A percentile compares a stretch with the other conserved stretches of the same genome.
phyloP scores from a whole-genome alignment of 1,140 invertebrate genomes.

The Drosophila sproati region DNA sequence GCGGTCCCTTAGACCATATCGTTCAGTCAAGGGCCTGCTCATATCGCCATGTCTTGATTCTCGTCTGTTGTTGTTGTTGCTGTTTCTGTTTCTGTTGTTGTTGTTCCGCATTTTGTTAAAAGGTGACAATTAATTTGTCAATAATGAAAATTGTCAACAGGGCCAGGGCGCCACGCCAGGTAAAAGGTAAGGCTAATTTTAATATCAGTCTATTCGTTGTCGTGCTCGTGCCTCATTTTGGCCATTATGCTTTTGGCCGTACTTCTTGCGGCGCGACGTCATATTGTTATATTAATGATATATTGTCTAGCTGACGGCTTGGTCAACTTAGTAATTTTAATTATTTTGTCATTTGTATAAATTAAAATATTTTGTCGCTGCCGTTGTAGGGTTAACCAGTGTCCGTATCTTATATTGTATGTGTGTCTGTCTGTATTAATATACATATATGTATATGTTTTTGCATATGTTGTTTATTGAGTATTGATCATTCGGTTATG shows the following conservation, averaged over 20 bases:
- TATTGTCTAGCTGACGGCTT: constrained; percentile 65
- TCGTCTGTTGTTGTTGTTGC: not conserved
- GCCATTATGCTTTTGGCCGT: constrained; percentile 46
- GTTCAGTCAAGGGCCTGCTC: not conserved
- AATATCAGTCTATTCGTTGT: constrained; percentile 27
- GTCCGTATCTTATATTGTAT: constrained; percentile 15
- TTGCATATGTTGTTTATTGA: constrained; percentile 34
- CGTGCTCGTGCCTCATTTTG: constrained; percentile 57
- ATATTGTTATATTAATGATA: constrained; percentile 71
- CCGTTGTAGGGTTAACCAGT: constrained; percentile 21
- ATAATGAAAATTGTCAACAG: constrained; percentile 75
- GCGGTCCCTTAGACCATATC: constrained; percentile 3
- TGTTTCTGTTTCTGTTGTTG: not conserved
- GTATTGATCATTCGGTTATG: constrained; percentile 39
- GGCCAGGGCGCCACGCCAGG: not conserved
- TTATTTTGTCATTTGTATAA: constrained; percentile 83
- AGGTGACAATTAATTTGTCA: constrained; percentile 83
- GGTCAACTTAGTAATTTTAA: constrained; percentile 63
- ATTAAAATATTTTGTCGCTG: constrained; percentile 69
- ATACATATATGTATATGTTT: not conserved
- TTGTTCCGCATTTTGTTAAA: constrained; percentile 75
- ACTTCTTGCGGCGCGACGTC: constrained; percentile 8
- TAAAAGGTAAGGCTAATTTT: constrained; percentile 23
- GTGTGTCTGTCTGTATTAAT: not conserved
- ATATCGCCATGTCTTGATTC: constrained; percentile 24